These are phyloP conservation scores for Metallyticus violacea DNA, from an alignment of 2,888 invertebrate species.

Conservation along the genomic window DNA sequence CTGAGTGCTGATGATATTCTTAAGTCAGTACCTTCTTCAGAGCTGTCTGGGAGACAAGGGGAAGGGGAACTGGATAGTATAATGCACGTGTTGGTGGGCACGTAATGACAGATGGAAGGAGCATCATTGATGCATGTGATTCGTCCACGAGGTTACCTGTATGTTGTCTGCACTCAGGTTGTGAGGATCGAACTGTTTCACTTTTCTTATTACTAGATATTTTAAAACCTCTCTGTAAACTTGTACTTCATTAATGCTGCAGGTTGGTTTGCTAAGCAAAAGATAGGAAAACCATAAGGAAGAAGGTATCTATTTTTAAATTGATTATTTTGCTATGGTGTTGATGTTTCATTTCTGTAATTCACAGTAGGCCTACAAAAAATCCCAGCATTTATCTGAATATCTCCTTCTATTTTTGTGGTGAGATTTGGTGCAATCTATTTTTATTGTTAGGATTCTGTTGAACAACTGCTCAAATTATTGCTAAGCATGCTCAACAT, in stretches of 20 bases:
- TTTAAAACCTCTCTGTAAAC: slow-evolving; percentile 13
- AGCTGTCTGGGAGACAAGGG: slow-evolving; percentile 40
- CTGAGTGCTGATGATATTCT: slow-evolving; percentile 51
- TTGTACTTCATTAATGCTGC: slow-evolving; percentile 5
- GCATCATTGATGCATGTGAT: slow-evolving; percentile 2
- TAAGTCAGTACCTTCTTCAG: slow-evolving; percentile 45
- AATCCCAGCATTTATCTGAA: neutral
- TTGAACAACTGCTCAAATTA: slow-evolving; percentile 27
- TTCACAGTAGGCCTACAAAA: neutral
- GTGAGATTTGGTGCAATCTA: neutral
- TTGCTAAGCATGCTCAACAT: slow-evolving; percentile 28
- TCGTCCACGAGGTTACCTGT: slow-evolving; percentile 26
- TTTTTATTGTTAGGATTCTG: slow-evolving; percentile 1
- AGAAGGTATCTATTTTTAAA: neutral
- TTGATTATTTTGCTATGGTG: neutral
- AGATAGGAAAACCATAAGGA: neutral
- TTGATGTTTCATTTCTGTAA: neutral
- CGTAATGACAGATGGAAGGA: slow-evolving; percentile 34
- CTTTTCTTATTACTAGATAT: slow-evolving; percentile 17
- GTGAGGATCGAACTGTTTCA: slow-evolving; percentile 25
- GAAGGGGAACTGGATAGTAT: slow-evolving; percentile 59
- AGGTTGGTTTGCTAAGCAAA: slow-evolving; percentile 8
- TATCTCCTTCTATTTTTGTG: neutral
- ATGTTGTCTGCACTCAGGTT: slow-evolving; percentile 31
- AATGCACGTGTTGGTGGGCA: slow-evolving; percentile 67